Evolutionary conservation across 2,888 invertebrate genomes (phyloP), one percentile per base, ranked within the genome.

Genomic region (Lepidochitona cinerea): DNA sequence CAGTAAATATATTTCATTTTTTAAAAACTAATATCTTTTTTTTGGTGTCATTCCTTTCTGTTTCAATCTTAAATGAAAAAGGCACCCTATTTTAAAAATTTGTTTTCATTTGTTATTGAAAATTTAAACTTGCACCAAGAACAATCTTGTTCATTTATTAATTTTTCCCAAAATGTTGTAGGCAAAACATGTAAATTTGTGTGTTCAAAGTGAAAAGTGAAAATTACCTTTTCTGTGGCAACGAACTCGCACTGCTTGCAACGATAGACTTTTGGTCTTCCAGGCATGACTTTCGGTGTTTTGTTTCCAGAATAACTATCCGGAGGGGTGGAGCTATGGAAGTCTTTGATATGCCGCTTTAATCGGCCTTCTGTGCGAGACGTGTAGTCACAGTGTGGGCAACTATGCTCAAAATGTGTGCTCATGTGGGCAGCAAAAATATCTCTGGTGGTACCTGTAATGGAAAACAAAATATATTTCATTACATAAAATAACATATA

Each of bases 161-260:
- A 14, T 41, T 41, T 14, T 14, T 41, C 49, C 12, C 49, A n/a
- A 14, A 41, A 41, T 41, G 12, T 12, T 41, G 49, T n/a, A 41
- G n/a, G 49, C n/a, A 12, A 14, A 41, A 41, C 49, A 41, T 12
- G n/a, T 12, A 41, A 12, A n/a, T n/a, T n/a, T n/a, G n/a, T n/a
- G n/a, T n/a, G n/a, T n/a, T n/a, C n/a, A n/a, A n/a, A n/a, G n/a
- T n/a, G n/a, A n/a, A n/a, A n/a, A n/a, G n/a, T n/a, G n/a, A n/a
- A n/a, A n/a, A n/a, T 66, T 76, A 89, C 90, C 91, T 99, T 99
- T 5, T 96, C 96, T 18, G 94, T 93, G 0, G 96, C 94, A 0
- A 95, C 93, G 83, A 94, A 95, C 70, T 94, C 94, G 89, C 99
- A 99, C 81, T 97, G 96, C 88, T 98, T 98, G 92, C 99, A 99